Evolutionary conservation across 2,113 vertebrate genomes (phyloP).

Genomic region (Carollia perspicillata): DNA sequence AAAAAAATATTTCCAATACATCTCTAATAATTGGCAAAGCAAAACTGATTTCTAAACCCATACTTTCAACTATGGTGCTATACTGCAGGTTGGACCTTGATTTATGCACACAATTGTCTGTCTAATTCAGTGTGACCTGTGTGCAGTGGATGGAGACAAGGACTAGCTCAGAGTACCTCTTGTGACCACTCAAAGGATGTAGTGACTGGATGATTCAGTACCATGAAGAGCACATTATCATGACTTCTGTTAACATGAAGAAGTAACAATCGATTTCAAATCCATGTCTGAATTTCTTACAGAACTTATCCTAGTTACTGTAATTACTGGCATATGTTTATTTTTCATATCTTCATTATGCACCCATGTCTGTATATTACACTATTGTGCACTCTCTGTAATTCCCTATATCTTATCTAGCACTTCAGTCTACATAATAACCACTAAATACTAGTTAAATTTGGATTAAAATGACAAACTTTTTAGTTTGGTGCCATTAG

Average conservation of each 20-base stretch:
- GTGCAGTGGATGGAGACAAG: not conserved
- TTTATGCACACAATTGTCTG: not conserved
- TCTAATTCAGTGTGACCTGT: not conserved
- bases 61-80: not conserved
- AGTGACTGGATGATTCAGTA: not conserved
- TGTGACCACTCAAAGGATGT: not conserved
- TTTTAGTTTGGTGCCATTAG: slow-evolving; percentile 16
- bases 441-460: slow-evolving; percentile 12
- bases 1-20: not conserved
- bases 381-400: not conserved
- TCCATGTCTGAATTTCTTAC: not conserved
- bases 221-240: not conserved
- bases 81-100: not conserved
- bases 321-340: not conserved
- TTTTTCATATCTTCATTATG: not conserved
- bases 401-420: not conserved
- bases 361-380: not conserved
- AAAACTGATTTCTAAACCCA: not conserved
- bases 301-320: not conserved
- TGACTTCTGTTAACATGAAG: not conserved
- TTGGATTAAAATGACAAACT: not conserved
- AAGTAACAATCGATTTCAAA: not conserved
- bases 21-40: not conserved
- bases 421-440: not conserved
- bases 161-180: not conserved